Base-by-base conservation (phyloP, 2,888 invertebrate genomes). In the Epirrhoe alternata region DNA sequence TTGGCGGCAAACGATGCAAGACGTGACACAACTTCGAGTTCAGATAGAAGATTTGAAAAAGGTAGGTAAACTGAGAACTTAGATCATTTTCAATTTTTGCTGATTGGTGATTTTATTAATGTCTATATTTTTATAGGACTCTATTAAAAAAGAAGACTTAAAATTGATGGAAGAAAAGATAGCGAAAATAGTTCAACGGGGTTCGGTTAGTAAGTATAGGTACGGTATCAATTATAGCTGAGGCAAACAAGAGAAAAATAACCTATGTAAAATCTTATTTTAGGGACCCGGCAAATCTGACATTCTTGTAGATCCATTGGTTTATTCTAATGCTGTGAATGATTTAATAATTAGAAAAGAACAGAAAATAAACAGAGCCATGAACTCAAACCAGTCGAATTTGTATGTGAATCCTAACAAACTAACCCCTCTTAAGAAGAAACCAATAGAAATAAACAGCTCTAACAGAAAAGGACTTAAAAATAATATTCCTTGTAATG, bases 21-120 rank as follows among this genome's bases (percentile, higher is more conserved):
- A 89, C 60, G 85, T 91, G 1, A 82, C 81, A 1, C 76, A 82
- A 10, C 79, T 90, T 12, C 82, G 79, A 67, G 67, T 74, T 30
- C 85, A 89, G 75, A 78, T 90, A 56, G 86, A 86, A 72, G 77
- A 83, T 63, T 76, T 89, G 0, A 88, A 87, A 72, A 91, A 88
- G 84, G 91, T 89, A 88, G 84, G 91, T 89, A 7, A 38, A 14
- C 14, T 3, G 38, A 38, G 38, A 42, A 42, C 17, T 16, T 12
- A 10, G 12, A 12, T 5, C 12, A 12, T 42, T 10, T 4, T 42
- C 12, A 35, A 35, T 42, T 5, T 42, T 5, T 42, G 12, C 35
- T 35, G 12, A 12, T 12, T 12, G 38, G 10, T 24, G 3, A 38
- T 38, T 45, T 14, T 14, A 16, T 1, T 47, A 47, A 47, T 16